phyloP scores from a whole-genome alignment of 2,888 invertebrate species.

The Lithophane socia region DNA sequence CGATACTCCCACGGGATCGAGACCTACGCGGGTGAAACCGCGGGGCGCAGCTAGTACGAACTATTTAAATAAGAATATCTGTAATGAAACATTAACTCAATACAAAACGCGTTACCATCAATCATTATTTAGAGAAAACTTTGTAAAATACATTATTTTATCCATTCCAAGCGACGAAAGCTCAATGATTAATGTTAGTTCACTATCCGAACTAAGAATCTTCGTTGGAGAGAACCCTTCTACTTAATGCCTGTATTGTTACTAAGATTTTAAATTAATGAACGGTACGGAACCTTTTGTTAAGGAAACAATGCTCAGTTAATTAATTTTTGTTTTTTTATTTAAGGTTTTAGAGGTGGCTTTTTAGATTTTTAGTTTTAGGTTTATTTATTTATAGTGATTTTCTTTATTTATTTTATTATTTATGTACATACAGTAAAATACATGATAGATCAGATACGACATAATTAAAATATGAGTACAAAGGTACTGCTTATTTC shows the following conservation, averaged over 20 bases:
- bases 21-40: too few species aligned
- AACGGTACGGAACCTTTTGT: conserved; percentile 71
- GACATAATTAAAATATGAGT: too few species aligned
- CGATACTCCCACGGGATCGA: too few species aligned
- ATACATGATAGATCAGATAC: too few species aligned
- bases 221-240: conserved; percentile 54
- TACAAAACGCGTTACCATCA: conserved; percentile 44
- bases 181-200: conserved; percentile 60
- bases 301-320: conserved; percentile 71
- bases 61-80: not conserved
- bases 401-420: not conserved
- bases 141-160: conserved; percentile 59
- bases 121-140: conserved; percentile 61
- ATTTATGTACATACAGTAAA: too few species aligned
- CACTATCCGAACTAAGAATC: conserved; percentile 62
- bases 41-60: too few species aligned
- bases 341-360: conserved; percentile 8
- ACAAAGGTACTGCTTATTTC: too few species aligned
- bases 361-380: conserved; percentile 10
- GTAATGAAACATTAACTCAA: conserved; percentile 45
- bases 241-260: conserved; percentile 69
- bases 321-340: conserved; percentile 65
- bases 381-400: not conserved
- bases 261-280: conserved; percentile 80
- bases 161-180: conserved; percentile 52